Evolutionary conservation across 2,888 invertebrate species (phyloP), one percentile per base, ranked within the genome.

Genomic region (Orchesellides sinensis): DNA sequence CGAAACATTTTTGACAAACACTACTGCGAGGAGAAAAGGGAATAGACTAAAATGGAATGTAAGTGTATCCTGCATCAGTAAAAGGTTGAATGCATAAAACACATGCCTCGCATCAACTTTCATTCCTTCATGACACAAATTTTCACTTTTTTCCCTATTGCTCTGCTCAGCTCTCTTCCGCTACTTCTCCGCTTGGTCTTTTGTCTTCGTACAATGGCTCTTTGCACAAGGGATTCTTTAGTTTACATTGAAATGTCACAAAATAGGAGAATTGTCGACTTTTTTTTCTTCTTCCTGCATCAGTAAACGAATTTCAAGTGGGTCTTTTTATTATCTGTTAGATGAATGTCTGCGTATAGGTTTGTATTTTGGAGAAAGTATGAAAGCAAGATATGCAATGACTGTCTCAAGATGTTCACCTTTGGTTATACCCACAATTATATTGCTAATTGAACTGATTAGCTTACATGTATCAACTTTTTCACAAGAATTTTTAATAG

Each of bases 201-300:
- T 19, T 49, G 49, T 49, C 5, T n/a, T 17, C 49, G n/a, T 54
- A 14, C 12, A 23, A 5, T 23, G 54, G 10, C 40, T 40, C n/a
- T 40, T 40, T 54, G 54, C 54, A 54, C 54, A 25, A 25, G 54
- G 54, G 54, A 54, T 54, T 25, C 54, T 54, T 14, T 3, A 4
- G 70, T 23, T 54, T 23, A 35, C 45, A n/a, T 56, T 40, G 70
- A 56, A 70, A 70, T 21, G 70, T 70, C 70, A 40, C 40, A 40
- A 35, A 70, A 35, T 54, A 40, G 40, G 19, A 14, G 45, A 40
- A 52, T 19, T 52, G 52, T 52, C 52, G 19, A 52, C 52, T 8
- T 52, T 21, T 2, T 21, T 21, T 19, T 40, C 6, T 40, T 10
- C 40, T 10, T 12, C 40, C 54, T 54, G 23, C 17, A 21, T 54